These are phyloP conservation scores for Sarotherodon lohbergeri DNA, from an alignment of 2,113 vertebrate species.

Conservation along the genomic window DNA sequence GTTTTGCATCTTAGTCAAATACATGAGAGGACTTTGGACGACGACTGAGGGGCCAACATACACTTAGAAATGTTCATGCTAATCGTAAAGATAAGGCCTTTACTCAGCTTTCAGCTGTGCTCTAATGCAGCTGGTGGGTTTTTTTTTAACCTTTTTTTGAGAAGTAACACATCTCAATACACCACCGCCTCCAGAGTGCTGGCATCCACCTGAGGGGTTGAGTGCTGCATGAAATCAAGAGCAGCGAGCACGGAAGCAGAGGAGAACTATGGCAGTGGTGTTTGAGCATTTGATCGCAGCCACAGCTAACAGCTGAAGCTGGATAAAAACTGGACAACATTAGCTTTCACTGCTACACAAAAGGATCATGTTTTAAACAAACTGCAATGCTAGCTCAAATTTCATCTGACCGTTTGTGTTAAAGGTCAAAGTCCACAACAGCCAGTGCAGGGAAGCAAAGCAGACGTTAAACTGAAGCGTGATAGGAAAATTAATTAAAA, in stretches of 20 bases:
- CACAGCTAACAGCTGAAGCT: background rate
- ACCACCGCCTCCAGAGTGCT: background rate
- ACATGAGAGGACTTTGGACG: background rate
- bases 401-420: background rate
- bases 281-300: no score
- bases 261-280: no score
- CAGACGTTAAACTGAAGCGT: background rate
- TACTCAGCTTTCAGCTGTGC: background rate
- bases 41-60: rapidly evolving
- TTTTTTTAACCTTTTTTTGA: background rate
- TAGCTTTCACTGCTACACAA: background rate
- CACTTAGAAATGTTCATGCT: background rate
- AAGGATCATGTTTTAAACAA: background rate
- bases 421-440: background rate
- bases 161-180: background rate
- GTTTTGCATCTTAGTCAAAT: background rate
- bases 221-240: no score
- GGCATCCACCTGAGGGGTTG: background rate
- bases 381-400: background rate
- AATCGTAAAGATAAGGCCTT: background rate
- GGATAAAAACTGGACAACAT: background rate
- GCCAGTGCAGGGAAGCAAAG: background rate
- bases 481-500: background rate
- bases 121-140: rapidly evolving
- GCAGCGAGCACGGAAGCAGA: no score